phyloP scores from a whole-genome alignment of 2,797 vertebrate genomes.

The Dipus sagitta region DNA sequence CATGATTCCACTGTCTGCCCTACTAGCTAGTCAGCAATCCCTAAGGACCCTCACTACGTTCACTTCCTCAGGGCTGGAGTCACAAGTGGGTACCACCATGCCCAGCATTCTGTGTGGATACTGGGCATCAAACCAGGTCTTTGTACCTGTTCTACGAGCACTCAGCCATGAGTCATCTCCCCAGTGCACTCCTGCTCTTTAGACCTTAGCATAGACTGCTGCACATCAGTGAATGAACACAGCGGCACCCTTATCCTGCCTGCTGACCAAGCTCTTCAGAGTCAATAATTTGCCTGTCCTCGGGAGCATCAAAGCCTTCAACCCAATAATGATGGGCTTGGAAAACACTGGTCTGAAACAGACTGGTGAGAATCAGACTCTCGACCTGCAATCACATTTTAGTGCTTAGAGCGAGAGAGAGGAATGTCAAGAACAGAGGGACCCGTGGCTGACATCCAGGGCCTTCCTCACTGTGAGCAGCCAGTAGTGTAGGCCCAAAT shows the following conservation, averaged over 20 bases:
- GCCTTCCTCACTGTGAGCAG: constrained; percentile 50
- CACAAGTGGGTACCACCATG: too few species aligned
- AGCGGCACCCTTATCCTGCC: constrained; percentile 75
- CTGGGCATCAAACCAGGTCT: too few species aligned
- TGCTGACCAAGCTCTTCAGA: constrained; percentile 72
- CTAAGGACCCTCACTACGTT: too few species aligned
- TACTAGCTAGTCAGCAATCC: too few species aligned
- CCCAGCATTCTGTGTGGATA: too few species aligned
- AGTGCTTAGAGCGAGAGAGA: constrained; percentile 52
- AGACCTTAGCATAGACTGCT: constrained; percentile 73
- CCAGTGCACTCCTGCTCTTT: constrained; percentile 27
- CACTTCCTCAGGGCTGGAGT: too few species aligned
- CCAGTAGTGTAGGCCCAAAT: not conserved
- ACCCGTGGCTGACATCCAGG: not conserved
- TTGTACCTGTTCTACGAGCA: too few species aligned
- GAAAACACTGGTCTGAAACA: constrained; percentile 71
- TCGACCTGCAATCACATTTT: constrained; percentile 70
- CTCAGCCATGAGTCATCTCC: too few species aligned
- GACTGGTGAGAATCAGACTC: constrained; percentile 68
- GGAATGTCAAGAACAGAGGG: constrained; percentile 57
- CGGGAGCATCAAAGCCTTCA: constrained; percentile 81
- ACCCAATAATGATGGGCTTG: constrained; percentile 82
- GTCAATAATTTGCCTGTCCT: constrained; percentile 80
- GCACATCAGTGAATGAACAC: constrained; percentile 75
- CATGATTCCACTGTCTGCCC: too few species aligned